These are phyloP conservation scores for Apolygus lucorum DNA, from an alignment of 1,140 invertebrate species.

Conservation along the genomic window DNA sequence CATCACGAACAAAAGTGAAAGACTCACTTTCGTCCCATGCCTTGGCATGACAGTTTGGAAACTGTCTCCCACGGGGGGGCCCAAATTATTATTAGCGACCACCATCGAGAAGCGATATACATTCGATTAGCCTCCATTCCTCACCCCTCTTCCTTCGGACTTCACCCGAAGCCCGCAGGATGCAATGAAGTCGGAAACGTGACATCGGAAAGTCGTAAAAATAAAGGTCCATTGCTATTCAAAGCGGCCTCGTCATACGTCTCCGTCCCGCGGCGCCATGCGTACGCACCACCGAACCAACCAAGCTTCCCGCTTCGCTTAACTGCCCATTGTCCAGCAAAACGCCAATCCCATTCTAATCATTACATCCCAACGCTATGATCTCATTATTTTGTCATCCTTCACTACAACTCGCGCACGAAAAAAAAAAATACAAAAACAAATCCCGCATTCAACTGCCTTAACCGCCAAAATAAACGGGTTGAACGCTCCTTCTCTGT, in stretches of 20 bases:
- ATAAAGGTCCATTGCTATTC: neutral
- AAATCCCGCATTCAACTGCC: neutral
- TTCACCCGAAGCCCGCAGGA: neutral
- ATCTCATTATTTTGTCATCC: no score
- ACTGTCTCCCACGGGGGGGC: no score
- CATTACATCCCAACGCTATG: no score
- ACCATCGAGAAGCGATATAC: neutral
- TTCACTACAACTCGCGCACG: no score
- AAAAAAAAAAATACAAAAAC: no score
- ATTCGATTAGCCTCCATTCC: neutral
- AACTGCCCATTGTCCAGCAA: neutral
- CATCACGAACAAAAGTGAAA: neutral
- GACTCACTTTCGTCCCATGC: neutral
- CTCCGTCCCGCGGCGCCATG: neutral
- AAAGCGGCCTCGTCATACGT: neutral
- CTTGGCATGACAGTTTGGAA: no score
- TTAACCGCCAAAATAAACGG: neutral
- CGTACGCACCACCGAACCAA: no score
- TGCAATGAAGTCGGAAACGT: neutral
- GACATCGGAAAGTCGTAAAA: neutral
- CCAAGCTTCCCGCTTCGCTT: neutral
- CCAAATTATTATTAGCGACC: neutral
- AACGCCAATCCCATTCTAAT: neutral
- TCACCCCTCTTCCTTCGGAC: no score
- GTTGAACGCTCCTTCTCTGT: neutral